Evolutionary conservation across 2,797 vertebrate species (phyloP).

Genomic region (Cossypha caffra): DNA sequence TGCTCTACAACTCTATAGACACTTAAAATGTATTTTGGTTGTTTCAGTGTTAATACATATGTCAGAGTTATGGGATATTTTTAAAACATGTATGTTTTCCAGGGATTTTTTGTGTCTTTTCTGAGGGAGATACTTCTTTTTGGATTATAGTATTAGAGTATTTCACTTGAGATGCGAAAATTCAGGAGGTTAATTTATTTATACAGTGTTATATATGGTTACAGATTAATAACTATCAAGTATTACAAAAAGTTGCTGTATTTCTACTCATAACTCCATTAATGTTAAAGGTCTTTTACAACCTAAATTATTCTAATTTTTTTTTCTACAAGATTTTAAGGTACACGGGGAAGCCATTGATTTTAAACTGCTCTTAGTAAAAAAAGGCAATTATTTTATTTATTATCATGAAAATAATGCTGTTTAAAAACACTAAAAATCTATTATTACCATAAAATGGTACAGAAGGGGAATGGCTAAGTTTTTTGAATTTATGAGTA

Average conservation of each 20-base stretch:
- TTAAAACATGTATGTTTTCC: background rate
- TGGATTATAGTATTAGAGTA: background rate
- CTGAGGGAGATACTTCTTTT: background rate
- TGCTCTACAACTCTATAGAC: background rate
- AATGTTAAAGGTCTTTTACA: background rate
- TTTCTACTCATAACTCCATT: background rate
- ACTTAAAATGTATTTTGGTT: background rate
- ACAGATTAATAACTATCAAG: background rate
- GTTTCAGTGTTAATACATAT: background rate
- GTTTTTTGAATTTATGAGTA: conserved; percentile 57
- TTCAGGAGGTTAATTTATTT: background rate
- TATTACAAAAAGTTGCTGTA: background rate
- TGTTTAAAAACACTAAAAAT: background rate
- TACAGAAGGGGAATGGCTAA: background rate
- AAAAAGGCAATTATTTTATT: background rate
- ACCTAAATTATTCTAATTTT: background rate
- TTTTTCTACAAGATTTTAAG: background rate
- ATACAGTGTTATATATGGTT: background rate
- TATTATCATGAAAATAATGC: background rate
- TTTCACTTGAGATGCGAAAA: background rate
- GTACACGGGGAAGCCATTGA: background rate
- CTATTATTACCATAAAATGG: background rate
- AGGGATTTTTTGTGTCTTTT: background rate
- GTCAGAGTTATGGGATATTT: background rate
- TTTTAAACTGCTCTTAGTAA: background rate